Percentiles rank a stretch among this genome's conserved stretches.
These are phyloP conservation scores for Synergus gifuensis DNA, from an alignment of 2,888 invertebrate species.

Conservation along the genomic window DNA sequence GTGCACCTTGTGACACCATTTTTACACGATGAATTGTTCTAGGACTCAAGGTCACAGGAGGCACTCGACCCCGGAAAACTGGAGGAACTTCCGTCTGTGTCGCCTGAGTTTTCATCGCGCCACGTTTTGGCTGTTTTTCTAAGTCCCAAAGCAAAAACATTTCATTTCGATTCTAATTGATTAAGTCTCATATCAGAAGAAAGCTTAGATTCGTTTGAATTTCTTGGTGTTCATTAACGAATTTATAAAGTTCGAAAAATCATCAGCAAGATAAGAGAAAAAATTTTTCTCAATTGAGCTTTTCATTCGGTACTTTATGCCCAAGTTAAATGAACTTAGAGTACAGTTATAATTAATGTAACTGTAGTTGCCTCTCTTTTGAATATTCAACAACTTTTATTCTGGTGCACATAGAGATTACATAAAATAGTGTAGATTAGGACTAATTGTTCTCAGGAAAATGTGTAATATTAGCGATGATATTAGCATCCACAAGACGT, in stretches of 20 bases:
- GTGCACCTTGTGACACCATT: constrained; percentile 94
- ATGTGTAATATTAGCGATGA: not conserved
- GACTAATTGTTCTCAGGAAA: not conserved
- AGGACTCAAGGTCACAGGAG: constrained; percentile 85
- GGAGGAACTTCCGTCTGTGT: constrained; percentile 92
- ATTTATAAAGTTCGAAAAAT: not conserved
- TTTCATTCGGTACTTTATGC: not conserved
- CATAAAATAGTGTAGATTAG: constrained; percentile 2
- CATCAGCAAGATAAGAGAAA: not conserved
- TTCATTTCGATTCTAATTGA: not conserved
- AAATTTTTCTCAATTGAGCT: not conserved
- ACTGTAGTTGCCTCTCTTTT: not conserved
- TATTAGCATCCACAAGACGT: not conserved
- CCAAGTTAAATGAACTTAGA: not conserved
- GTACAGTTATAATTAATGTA: not conserved
- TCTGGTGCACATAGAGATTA: constrained; percentile 2
- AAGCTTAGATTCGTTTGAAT: not conserved
- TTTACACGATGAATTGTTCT: constrained; percentile 90
- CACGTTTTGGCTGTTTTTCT: constrained; percentile 82
- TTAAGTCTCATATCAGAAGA: too few relatives aligned
- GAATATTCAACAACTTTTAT: constrained; percentile 18
- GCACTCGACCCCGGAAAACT: constrained; percentile 75
- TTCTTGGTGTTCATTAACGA: not conserved
- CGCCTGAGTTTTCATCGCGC: constrained; percentile 94
- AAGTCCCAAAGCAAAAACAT: not conserved